These are phyloP conservation scores for Axinella damicornis DNA, from an alignment of 37 sponge, comb jelly and placozoan species.

Conservation along the genomic window DNA sequence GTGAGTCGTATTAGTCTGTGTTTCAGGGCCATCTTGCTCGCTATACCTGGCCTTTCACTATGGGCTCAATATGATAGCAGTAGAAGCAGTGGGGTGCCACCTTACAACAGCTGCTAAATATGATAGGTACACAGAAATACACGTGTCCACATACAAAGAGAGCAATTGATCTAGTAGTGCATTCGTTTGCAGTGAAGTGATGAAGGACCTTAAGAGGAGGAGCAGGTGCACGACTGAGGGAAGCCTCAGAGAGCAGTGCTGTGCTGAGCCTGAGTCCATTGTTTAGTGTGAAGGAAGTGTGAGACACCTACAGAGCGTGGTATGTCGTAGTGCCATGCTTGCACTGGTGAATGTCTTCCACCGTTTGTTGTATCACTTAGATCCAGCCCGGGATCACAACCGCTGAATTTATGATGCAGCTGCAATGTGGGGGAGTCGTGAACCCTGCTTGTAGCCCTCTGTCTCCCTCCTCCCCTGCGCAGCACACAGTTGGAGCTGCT, in stretches of 20 bases:
- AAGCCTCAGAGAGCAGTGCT: neutral
- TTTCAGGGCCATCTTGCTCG: constrained; percentile 85
- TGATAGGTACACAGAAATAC: constrained; percentile 74
- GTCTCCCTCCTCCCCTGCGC: neutral
- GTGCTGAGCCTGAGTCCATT: neutral
- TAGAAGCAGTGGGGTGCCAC: constrained; percentile 72
- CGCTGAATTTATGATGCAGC: neutral
- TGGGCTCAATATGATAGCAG: constrained; percentile 67
- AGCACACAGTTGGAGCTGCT: neutral
- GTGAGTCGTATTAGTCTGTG: neutral
- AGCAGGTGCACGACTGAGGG: neutral
- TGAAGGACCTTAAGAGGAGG: neutral
- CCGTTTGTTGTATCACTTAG: neutral
- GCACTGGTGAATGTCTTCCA: too few species aligned
- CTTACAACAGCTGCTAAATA: constrained; percentile 55
- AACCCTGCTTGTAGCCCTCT: too few species aligned
- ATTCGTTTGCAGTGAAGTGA: constrained; percentile 20
- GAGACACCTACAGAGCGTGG: constrained; percentile 20
- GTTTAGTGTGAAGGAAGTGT: constrained; percentile 8
- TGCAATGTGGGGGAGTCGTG: neutral
- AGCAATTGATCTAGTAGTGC: too few species aligned
- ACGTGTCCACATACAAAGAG: too few species aligned
- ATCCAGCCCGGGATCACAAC: constrained; percentile 1
- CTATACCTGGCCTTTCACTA: constrained; percentile 66
- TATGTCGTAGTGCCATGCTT: neutral